Percentiles rank a stretch among this genome's conserved stretches.
These are phyloP conservation scores for Phengaris arion DNA, from an alignment of 2,888 invertebrate genomes.

Conservation along the genomic window DNA sequence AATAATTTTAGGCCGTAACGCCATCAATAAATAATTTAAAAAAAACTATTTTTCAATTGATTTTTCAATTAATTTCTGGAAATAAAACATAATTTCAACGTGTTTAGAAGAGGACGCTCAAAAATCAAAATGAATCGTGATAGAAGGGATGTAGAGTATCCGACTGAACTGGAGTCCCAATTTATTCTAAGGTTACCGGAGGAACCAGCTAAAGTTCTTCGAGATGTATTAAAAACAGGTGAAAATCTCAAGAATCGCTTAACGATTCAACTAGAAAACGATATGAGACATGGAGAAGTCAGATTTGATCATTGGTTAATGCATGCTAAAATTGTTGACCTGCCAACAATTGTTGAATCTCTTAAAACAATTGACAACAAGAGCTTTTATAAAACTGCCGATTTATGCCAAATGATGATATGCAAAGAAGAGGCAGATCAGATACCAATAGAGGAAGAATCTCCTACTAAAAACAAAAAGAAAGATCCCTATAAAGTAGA, in stretches of 20 bases:
- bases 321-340: slow-evolving; percentile 92
- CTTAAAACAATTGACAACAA: slow-evolving; percentile 97
- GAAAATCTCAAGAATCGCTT: slow-evolving; percentile 91
- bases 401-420: slow-evolving; percentile 94
- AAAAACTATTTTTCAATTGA: too few species aligned
- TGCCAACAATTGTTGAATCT: slow-evolving; percentile 95
- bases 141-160: slow-evolving; percentile 67
- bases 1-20: too few species aligned
- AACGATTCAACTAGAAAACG: slow-evolving; percentile 91
- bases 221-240: slow-evolving; percentile 87
- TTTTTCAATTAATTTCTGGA: too few species aligned
- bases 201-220: slow-evolving; percentile 86
- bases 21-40: too few species aligned
- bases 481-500: slow-evolving; percentile 90
- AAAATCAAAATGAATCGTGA: slow-evolving; percentile 62
- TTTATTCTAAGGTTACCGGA: slow-evolving; percentile 89
- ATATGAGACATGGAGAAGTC: slow-evolving; percentile 93
- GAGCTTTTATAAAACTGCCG: slow-evolving; percentile 98
- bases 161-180: slow-evolving; percentile 89
- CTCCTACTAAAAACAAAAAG: slow-evolving; percentile 88
- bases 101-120: background rate
- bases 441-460: slow-evolving; percentile 84
- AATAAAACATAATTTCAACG: too few species aligned
- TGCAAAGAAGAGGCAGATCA: slow-evolving; percentile 93
- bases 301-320: slow-evolving; percentile 93